phyloP scores from a whole-genome alignment of 37 sponge, comb jelly and placozoan genomes.

The Spongilla lacustris region DNA sequence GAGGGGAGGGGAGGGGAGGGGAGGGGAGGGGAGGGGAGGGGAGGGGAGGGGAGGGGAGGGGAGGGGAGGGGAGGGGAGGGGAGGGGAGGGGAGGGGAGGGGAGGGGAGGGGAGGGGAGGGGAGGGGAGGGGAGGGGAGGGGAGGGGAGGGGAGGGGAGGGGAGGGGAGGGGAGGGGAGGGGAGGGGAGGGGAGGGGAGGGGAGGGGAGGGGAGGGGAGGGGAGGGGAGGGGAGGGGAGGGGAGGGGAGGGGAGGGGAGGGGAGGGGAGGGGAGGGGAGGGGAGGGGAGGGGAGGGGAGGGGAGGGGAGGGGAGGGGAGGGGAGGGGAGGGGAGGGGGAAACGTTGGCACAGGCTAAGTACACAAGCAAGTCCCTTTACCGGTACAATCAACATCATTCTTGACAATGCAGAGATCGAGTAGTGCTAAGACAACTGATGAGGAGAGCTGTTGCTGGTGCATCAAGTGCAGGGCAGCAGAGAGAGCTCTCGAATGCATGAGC shows the following conservation, averaged over 20 bases:
- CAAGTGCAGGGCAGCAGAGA: background rate
- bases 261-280: background rate
- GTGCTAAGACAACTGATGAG: slow-evolving; percentile 54
- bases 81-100: background rate
- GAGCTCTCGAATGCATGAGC: background rate
- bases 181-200: background rate
- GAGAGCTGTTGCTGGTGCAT: slow-evolving; percentile 60
- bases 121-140: background rate
- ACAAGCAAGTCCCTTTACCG: slow-evolving; percentile 16
- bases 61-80: slow-evolving; percentile 6
- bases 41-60: background rate
- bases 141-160: background rate
- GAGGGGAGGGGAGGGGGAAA: background rate
- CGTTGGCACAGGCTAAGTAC: background rate
- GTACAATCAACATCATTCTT: slow-evolving; percentile 36
- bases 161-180: background rate
- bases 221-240: background rate
- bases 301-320: background rate
- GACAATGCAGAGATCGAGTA: slow-evolving; percentile 65
- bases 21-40: slow-evolving; percentile 10
- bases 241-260: background rate
- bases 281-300: background rate
- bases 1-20: slow-evolving; percentile 9
- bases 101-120: background rate
- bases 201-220: background rate